Percentiles rank a stretch among this genome's conserved stretches.
Evolutionary conservation across 2,797 vertebrate species (phyloP).

Genomic region (Dermochelys coriacea): DNA sequence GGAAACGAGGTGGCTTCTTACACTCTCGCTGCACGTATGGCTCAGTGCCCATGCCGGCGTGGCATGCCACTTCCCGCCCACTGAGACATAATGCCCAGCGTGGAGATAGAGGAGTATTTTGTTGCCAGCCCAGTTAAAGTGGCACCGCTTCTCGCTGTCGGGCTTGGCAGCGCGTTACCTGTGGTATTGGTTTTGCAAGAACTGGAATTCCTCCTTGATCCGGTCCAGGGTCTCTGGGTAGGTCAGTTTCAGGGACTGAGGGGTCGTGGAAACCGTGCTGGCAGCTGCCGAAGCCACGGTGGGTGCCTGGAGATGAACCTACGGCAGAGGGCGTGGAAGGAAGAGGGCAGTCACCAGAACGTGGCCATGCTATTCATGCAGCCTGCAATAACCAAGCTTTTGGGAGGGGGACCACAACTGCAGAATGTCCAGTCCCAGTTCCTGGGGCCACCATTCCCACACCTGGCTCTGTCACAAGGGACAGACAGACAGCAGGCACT

Average conservation of each 20-base stretch:
- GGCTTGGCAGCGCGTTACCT: conserved; percentile 79
- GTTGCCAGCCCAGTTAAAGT: background rate
- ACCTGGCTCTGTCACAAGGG: background rate
- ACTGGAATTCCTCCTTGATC: conserved; percentile 96
- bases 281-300: conserved; percentile 87
- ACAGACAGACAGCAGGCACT: fast-evolving
- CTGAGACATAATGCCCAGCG: fast-evolving
- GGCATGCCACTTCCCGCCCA: fast-evolving
- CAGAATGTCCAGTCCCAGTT: background rate
- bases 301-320: conserved; percentile 88
- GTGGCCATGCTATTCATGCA: background rate
- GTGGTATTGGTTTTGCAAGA: conserved; percentile 95
- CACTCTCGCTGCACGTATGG: background rate
- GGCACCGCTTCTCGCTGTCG: background rate
- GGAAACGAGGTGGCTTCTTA: background rate
- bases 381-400: background rate
- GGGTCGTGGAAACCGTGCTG: conserved; percentile 83
- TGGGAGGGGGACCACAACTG: background rate
- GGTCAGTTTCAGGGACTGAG: conserved; percentile 92
- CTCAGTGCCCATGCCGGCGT: fast-evolving
- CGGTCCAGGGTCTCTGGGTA: conserved; percentile 94
- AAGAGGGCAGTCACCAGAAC: conserved; percentile 1
- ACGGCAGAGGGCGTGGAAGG: conserved; percentile 63
- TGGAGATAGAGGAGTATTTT: background rate
- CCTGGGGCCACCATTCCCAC: background rate